phyloP scores from a whole-genome alignment of 2,888 invertebrate species.

The Platycheirus rosarum region DNA sequence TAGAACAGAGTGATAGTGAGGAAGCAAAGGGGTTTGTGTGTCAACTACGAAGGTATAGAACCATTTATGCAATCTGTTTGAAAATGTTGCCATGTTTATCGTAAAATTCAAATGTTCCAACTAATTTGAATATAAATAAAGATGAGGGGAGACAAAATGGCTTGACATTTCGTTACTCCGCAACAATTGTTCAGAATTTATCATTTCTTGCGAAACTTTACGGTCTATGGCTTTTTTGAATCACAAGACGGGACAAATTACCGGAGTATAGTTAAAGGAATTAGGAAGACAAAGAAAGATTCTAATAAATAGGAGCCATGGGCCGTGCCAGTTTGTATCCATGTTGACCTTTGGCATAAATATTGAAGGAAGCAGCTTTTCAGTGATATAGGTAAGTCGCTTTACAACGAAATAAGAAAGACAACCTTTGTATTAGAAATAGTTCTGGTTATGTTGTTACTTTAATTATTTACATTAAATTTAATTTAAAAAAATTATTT shows the following conservation, averaged over 20 bases:
- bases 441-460: no score
- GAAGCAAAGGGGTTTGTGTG: background rate
- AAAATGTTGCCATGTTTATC: constrained; percentile 47
- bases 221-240: constrained; percentile 42
- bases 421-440: no score
- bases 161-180: constrained; percentile 42
- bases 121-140: constrained; percentile 70
- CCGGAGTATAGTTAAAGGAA: constrained; percentile 24
- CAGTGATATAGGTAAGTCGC: no score
- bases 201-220: constrained; percentile 54
- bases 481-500: no score
- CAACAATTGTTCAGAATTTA: constrained; percentile 61
- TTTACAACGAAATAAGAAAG: no score
- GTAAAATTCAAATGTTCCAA: constrained; percentile 62
- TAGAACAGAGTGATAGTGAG: background rate
- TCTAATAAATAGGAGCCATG: no score
- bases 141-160: constrained; percentile 45
- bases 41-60: background rate
- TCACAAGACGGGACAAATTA: constrained; percentile 47
- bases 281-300: constrained; percentile 3
- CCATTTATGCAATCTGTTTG: constrained; percentile 5
- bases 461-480: no score
- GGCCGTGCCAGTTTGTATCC: no score
- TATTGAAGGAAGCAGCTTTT: no score
- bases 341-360: no score